Conservation (phyloP, 2,113 vertebrate species). For the Pardalotus punctatus region DNA sequence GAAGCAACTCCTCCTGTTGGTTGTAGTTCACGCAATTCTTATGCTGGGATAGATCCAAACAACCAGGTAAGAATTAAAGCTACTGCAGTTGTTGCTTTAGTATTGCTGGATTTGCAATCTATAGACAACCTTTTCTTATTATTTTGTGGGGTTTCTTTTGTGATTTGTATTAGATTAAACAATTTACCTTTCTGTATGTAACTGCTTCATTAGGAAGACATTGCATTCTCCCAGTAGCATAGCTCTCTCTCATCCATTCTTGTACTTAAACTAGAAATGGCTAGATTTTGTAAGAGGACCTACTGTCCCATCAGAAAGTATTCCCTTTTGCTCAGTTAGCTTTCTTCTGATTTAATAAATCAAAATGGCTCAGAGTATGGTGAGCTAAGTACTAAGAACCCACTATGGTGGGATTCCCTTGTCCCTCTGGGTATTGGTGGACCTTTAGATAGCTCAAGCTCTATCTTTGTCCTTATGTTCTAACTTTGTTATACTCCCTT, state of each 20-base stretch:
- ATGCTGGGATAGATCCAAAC: slow-evolving; percentile 88
- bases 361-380: background rate
- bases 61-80: slow-evolving; percentile 81
- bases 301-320: background rate
- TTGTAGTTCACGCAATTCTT: slow-evolving; percentile 98
- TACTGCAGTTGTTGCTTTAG: background rate
- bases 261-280: background rate
- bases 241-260: background rate
- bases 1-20: slow-evolving; percentile 97
- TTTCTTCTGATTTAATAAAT: background rate
- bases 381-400: background rate
- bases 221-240: background rate
- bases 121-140: background rate
- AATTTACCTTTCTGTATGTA: background rate
- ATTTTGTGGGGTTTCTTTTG: accelerated
- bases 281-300: background rate
- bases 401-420: background rate
- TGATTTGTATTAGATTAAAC: background rate
- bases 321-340: background rate
- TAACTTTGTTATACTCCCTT: background rate
- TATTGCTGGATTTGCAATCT: background rate
- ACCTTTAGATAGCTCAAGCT: background rate
- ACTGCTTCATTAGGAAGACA: background rate
- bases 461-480: background rate
- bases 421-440: background rate